Evolutionary conservation across 2,113 vertebrate genomes (phyloP).

Genomic region (Cyanoderma ruficeps): DNA sequence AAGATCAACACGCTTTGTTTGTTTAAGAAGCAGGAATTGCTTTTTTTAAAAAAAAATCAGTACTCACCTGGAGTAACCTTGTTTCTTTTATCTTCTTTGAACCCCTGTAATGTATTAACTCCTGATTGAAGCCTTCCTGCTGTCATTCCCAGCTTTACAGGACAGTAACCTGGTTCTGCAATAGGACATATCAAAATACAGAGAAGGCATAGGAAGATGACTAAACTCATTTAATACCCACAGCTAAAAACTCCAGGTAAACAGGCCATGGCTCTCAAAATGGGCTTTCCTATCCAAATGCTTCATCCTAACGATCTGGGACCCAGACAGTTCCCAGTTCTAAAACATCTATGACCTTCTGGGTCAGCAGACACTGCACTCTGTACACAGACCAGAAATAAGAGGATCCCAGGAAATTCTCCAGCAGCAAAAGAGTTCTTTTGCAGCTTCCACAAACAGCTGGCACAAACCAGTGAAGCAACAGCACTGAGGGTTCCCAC

Average conservation of each 20-base stretch:
- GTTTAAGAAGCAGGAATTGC: neutral
- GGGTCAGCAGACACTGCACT: neutral
- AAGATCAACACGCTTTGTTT: neutral
- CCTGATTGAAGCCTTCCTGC: constrained; percentile 90
- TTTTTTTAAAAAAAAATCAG: neutral
- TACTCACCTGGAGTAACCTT: constrained; percentile 87
- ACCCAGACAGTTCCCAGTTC: neutral
- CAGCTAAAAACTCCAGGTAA: neutral
- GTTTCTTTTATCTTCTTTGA: constrained; percentile 98
- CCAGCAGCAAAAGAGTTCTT: neutral
- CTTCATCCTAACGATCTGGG: neutral
- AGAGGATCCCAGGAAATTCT: neutral
- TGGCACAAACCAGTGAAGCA: neutral
- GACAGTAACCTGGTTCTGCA: constrained; percentile 88
- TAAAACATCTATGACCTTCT: neutral
- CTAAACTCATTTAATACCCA: neutral
- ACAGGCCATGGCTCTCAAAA: neutral
- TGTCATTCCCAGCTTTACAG: constrained; percentile 90
- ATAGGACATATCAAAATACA: neutral
- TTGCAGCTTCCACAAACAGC: neutral
- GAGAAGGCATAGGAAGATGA: neutral
- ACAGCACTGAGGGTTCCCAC: neutral
- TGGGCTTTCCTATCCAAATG: neutral
- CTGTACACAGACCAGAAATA: neutral
- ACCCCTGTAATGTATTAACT: constrained; percentile 91